Base-by-base conservation (phyloP, 2,888 invertebrate genomes). In the Cremastobaeus sp. region DNA sequence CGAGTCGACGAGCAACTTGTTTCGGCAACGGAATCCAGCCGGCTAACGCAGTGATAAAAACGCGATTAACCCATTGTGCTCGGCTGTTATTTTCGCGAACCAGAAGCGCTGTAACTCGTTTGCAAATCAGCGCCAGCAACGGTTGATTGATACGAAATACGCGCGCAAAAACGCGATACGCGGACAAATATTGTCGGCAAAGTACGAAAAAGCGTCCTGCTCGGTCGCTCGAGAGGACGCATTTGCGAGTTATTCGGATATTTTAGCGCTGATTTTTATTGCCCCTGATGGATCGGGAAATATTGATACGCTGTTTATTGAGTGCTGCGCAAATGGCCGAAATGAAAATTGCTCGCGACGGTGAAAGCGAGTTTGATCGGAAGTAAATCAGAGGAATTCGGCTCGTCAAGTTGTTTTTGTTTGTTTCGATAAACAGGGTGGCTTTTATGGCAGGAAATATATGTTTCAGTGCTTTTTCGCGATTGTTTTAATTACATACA, bases 241-340 rank as follows among this genome's bases (percentile, higher is more conserved):
- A 11, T 4, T 4, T 12, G 12, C 3, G 11, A 2, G 34, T n/a
- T n/a, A n/a, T n/a, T n/a, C n/a, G n/a, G n/a, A n/a, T n/a, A n/a
- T n/a, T n/a, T n/a, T n/a, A n/a, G n/a, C n/a, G n/a, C n/a, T 34
- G 11, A 34, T 30, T 47, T 47, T 47, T 47, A 47, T 47, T 30
- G 47, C 30, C 28, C 17, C 30, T 47, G 47, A 47, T 47, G 47
- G 30, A 47, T 47, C 28, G n/a, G 15, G 18, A 47, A 47, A 30
- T 47, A 47, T 47, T 47, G 25, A 47, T 47, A 47, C 30, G 14
- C 30, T 15, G 30, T 47, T 47, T 30, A 47, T 47, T 47, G 47
- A 30, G 30, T 30, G 12, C 47, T 6, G n/a, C 15, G 8, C 9
- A 30, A 47, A 47, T 47, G 28, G 28, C 15, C 28, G 6, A 28